These are phyloP conservation scores for Chrysodeixis includens DNA, from an alignment of 2,888 invertebrate species.

Conservation along the genomic window DNA sequence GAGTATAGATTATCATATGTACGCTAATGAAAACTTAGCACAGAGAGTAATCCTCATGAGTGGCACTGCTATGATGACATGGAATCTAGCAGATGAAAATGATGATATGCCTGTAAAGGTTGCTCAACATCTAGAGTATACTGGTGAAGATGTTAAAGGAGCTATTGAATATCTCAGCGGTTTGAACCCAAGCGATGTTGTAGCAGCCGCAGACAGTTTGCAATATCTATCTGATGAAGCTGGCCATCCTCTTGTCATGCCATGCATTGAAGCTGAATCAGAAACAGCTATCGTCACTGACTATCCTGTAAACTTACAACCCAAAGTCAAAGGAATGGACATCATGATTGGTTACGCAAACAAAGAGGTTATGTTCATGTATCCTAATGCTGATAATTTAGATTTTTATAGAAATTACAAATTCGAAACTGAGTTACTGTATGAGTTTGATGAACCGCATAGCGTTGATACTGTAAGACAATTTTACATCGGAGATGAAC, in stretches of 20 bases:
- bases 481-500: conserved; percentile 72
- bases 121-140: conserved; percentile 35
- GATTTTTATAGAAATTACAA: conserved; percentile 9
- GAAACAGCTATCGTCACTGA: conserved; percentile 29
- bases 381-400: conserved; percentile 31
- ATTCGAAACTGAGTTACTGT: conserved; percentile 54
- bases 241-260: conserved; percentile 26
- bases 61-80: conserved; percentile 62
- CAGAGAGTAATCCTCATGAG: conserved; percentile 70
- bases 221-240: conserved; percentile 9
- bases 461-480: conserved; percentile 56
- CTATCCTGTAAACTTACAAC: conserved; percentile 41
- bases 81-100: conserved; percentile 62
- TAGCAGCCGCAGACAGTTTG: conserved; percentile 19
- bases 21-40: conserved; percentile 67
- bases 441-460: conserved; percentile 46
- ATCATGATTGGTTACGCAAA: conserved; percentile 39
- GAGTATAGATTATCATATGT: conserved; percentile 70
- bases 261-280: conserved; percentile 28
- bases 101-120: conserved; percentile 42
- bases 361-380: conserved; percentile 42
- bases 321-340: conserved; percentile 43
- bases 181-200: conserved; percentile 23
- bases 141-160: conserved; percentile 19
- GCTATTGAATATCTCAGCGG: conserved; percentile 23